Evolutionary conservation across 2,888 invertebrate genomes (phyloP).

Genomic region (Amphipyra tragopoginis): DNA sequence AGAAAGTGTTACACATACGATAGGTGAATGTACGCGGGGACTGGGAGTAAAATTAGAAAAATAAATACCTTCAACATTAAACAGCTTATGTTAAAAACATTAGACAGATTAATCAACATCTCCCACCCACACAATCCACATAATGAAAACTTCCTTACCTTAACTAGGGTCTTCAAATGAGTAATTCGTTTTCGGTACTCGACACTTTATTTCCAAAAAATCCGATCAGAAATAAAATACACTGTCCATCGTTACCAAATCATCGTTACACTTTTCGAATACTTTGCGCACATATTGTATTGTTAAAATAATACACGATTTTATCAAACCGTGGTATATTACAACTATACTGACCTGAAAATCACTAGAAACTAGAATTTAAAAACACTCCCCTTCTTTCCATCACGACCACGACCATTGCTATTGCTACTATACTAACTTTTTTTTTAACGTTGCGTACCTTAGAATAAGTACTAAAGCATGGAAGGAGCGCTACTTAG

Average conservation of each 20-base stretch:
- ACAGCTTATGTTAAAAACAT: not conserved
- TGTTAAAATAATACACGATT: conserved; percentile 54
- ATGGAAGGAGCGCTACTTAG: no score
- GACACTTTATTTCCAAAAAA: conserved; percentile 54
- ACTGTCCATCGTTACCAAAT: conserved; percentile 47
- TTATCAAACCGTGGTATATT: conserved; percentile 42
- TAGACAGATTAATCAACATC: conserved; percentile 8
- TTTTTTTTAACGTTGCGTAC: no score
- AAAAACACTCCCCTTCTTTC: conserved; percentile 66
- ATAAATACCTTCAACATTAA: conserved; percentile 14
- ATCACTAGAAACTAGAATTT: conserved; percentile 66
- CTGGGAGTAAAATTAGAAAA: conserved; percentile 60
- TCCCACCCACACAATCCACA: conserved; percentile 19
- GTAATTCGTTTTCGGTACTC: conserved; percentile 40
- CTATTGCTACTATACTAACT: conserved; percentile 16
- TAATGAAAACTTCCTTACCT: conserved; percentile 52
- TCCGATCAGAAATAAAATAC: conserved; percentile 48
- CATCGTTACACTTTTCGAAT: conserved; percentile 43
- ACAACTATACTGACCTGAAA: conserved; percentile 60
- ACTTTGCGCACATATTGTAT: conserved; percentile 42
- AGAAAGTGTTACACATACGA: conserved; percentile 62
- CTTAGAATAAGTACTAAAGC: no score
- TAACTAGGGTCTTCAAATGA: conserved; percentile 39
- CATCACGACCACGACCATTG: conserved; percentile 58
- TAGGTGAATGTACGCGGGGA: conserved; percentile 55